phyloP scores from a whole-genome alignment of 2,113 vertebrate species.

The Vidua macroura region DNA sequence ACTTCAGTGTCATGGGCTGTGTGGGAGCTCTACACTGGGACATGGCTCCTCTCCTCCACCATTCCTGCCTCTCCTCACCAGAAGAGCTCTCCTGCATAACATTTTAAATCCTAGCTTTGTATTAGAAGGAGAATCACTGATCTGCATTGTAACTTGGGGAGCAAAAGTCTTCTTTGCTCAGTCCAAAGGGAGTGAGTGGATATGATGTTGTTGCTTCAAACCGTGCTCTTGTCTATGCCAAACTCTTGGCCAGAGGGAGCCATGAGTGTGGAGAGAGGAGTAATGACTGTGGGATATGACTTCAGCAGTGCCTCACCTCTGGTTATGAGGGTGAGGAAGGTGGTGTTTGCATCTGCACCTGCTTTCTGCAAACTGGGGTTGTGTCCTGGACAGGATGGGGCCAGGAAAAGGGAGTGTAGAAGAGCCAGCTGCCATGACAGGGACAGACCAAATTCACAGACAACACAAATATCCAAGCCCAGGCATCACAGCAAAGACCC shows the following conservation, averaged over 20 bases:
- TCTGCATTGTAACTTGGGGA: background rate
- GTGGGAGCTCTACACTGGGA: background rate
- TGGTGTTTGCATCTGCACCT: background rate
- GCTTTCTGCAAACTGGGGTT: background rate
- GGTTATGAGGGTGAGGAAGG: background rate
- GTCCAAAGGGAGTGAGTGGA: background rate
- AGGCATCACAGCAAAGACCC: background rate
- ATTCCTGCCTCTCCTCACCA: background rate
- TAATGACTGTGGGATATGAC: background rate
- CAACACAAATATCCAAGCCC: background rate
- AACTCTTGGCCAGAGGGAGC: background rate
- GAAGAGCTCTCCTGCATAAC: background rate
- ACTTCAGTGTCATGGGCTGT: background rate
- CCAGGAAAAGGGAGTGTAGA: background rate
- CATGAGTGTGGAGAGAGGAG: background rate
- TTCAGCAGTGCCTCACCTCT: background rate
- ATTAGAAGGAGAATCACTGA: background rate
- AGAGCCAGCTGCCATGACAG: background rate
- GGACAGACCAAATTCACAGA: background rate
- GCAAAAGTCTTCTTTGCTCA: background rate
- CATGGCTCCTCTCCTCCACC: background rate
- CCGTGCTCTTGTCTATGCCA: background rate
- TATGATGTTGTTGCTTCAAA: background rate
- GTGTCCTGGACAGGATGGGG: background rate
- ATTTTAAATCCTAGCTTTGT: background rate